Evolutionary conservation across 2,113 vertebrate genomes (phyloP), one percentile per base, ranked within the genome.

Genomic region (Hiodon alosoides): DNA sequence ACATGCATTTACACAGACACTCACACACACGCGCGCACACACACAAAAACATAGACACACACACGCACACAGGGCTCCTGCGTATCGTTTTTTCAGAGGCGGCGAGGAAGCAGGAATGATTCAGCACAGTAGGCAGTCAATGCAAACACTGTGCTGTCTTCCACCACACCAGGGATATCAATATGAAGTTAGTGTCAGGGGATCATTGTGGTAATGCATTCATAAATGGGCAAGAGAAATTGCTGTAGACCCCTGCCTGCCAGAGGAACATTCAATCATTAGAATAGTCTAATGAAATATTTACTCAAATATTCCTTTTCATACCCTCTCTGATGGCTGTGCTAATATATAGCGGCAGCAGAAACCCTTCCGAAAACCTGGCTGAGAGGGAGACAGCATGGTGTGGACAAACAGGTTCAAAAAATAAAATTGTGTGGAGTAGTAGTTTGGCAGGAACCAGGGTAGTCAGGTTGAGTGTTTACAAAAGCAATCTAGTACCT

Each of bases 281-380:
- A 13, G 68, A 62, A 59, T 62, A 71, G 59, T 64, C 67, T 76
- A 62, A 76, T 71, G 47, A 76, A 76, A 76, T 53, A 76, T 76
- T 76, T 76, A 76, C 64, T 71, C 51, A 70, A 52, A 76, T 76
- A 71, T 76, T 71, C 69, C 69, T 62, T 76, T 61, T 54, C 71
- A 69, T 53, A 16, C 47, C 59, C 71, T 13, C n/a, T 11, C 67
- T 70, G 75, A 76, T 64, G 64, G 60, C 70, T 71, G 68, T 31
- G 31, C 31, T 31, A 31, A 31, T 31, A 31, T 31, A 31, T 31
- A 31, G 31, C 31, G 31, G 31, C 67, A 53, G 67, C 8, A 16
- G 52, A 16, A 69, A 53, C 51, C 16, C 16, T 9, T 50, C 11
- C 10, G 67, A 52, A 14, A n/a, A 50, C 4, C 13, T 11, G 51